phyloP scores from a whole-genome alignment of 2,797 vertebrate genomes.

The Enteromius radiatus region DNA sequence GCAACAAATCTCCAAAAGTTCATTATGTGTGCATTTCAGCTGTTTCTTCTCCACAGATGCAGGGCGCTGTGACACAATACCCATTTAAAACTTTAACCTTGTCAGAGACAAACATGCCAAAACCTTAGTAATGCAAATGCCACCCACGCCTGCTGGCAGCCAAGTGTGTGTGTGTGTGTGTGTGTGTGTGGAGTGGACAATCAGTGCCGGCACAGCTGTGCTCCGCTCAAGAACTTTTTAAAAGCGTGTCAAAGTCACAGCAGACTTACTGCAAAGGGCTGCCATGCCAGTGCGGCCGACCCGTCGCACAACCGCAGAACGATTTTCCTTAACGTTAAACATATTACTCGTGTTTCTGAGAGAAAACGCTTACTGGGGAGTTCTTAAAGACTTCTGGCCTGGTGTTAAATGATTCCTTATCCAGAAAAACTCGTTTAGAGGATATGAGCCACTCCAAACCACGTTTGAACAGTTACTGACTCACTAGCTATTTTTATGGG shows the following conservation, averaged over 20 bases:
- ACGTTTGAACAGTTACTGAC: constrained; percentile 50
- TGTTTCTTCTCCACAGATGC: constrained; percentile 11
- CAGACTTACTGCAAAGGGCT: constrained; percentile 35
- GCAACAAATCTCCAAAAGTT: background rate
- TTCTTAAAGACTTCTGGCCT: constrained; percentile 17
- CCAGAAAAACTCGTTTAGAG: constrained; percentile 52
- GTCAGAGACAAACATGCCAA: constrained; percentile 49
- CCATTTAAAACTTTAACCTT: constrained; percentile 43
- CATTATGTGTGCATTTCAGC: background rate
- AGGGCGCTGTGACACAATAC: constrained; percentile 20
- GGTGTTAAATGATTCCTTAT: constrained; percentile 21
- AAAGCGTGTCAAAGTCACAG: constrained; percentile 54
- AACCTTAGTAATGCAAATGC: constrained; percentile 49
- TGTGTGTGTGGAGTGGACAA: constrained; percentile 21
- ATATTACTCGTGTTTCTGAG: constrained; percentile 38
- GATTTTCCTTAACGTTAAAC: constrained; percentile 48
- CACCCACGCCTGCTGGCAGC: constrained; percentile 38
- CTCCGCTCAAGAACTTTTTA: constrained; percentile 35
- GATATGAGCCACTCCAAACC: constrained; percentile 39
- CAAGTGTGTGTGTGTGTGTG: background rate
- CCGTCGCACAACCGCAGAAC: constrained; percentile 47
- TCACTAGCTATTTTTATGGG: constrained; percentile 51
- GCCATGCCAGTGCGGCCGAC: constrained; percentile 26
- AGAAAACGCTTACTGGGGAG: constrained; percentile 21
- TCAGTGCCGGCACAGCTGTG: constrained; percentile 41